Conservation (phyloP, 2,888 invertebrate genomes). For the Julus scandinavius region DNA sequence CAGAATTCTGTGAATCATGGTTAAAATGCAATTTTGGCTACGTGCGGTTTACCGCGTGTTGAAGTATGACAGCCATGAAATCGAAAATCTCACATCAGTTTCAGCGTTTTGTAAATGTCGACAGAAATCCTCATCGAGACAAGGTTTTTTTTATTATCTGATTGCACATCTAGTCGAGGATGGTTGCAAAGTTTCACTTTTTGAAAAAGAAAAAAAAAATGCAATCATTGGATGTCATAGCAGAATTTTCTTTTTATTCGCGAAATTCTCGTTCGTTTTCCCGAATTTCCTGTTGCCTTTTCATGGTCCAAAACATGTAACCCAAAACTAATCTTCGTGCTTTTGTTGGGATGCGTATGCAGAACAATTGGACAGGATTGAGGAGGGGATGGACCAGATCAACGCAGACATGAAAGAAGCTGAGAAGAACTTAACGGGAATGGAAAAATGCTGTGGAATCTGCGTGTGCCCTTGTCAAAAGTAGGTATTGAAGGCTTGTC, state of each 20-base stretch:
- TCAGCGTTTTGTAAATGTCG: neutral
- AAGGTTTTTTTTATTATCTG: neutral
- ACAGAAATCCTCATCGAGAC: neutral
- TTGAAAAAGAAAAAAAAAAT: too few species aligned
- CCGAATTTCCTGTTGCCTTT: neutral
- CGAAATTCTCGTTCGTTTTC: slow-evolving; percentile 31
- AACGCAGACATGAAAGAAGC: slow-evolving; percentile 99
- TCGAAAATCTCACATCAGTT: neutral
- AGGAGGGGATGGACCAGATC: slow-evolving; percentile 99
- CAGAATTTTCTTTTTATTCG: neutral
- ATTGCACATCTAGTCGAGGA: neutral
- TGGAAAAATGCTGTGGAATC: slow-evolving; percentile 99
- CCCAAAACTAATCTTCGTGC: neutral
- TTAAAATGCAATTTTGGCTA: neutral
- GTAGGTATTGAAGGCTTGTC: slow-evolving; percentile 73
- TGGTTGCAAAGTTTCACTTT: neutral
- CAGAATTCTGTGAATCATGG: neutral
- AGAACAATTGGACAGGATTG: slow-evolving; percentile 99
- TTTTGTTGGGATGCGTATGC: slow-evolving; percentile 54
- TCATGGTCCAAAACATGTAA: neutral
- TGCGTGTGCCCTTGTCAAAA: slow-evolving; percentile 99
- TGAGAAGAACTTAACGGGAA: slow-evolving; percentile 98
- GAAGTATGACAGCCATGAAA: neutral
- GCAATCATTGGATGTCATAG: neutral
- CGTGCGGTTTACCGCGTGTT: neutral